phyloP scores from a whole-genome alignment of 2,113 vertebrate genomes.

The Bujurquina vittata region DNA sequence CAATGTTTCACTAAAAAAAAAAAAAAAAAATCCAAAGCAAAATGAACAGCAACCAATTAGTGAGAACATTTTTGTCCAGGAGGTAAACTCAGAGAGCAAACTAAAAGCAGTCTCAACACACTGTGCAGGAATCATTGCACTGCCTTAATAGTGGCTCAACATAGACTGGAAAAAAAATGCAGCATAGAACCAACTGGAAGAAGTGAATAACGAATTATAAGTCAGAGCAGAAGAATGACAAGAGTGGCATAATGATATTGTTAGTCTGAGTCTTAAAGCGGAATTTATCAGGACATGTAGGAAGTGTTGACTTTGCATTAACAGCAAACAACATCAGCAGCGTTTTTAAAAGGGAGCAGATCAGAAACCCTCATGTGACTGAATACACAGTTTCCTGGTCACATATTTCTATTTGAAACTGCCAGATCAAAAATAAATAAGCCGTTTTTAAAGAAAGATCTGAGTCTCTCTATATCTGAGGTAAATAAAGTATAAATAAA shows the following conservation, averaged over 20 bases:
- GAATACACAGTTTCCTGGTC: not conserved
- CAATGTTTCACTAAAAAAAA: not conserved
- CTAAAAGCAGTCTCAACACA: not conserved
- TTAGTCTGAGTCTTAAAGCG: not conserved
- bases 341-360: not conserved
- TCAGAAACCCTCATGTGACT: not conserved
- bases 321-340: not conserved
- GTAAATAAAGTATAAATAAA: slow-evolving; percentile 6
- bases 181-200: not conserved
- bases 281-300: not conserved
- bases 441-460: not conserved
- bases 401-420: not conserved
- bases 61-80: not conserved
- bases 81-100: not conserved
- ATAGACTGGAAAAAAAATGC: not conserved
- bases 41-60: not conserved
- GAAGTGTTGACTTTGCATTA: not conserved
- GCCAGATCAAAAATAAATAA: accelerated
- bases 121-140: not conserved
- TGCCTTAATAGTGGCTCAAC: not conserved
- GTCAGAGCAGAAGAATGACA: not conserved
- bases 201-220: not conserved
- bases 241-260: not conserved
- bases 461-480: not conserved
- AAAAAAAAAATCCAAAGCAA: not conserved